phyloP scores from a whole-genome alignment of 2,797 vertebrate genomes.

The Gephyroberyx darwinii region DNA sequence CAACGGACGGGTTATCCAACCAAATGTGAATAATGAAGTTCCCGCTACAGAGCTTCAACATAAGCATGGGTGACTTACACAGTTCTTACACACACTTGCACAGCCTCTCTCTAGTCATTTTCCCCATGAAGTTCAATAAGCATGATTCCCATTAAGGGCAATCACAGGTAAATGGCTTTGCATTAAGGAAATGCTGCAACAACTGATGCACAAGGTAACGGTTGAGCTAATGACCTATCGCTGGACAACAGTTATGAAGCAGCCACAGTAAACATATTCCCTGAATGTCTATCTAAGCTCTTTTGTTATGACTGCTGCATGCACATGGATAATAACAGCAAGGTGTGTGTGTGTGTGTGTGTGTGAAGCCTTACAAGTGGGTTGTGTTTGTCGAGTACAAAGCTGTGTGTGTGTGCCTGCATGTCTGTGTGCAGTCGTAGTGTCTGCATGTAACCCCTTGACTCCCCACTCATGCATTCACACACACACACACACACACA shows the following conservation, averaged over 20 bases:
- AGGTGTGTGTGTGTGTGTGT: slow-evolving; percentile 22
- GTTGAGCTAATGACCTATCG: no score
- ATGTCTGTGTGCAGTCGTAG: slow-evolving; percentile 17
- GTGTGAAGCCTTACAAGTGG: background rate
- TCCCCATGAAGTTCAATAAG: no score
- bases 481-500: slow-evolving; percentile 44
- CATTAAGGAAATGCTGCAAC: no score
- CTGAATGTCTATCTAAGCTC: no score
- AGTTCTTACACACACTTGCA: background rate
- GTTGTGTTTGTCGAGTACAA: slow-evolving; percentile 36
- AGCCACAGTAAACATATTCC: no score
- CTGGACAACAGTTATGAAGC: no score
- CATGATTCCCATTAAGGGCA: no score
- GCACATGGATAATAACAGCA: background rate
- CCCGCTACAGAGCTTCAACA: background rate
- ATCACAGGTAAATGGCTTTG: no score
- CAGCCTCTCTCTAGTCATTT: background rate
- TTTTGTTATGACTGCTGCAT: no score
- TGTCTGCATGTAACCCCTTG: slow-evolving; percentile 28
- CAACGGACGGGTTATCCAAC: background rate
- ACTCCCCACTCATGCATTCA: slow-evolving; percentile 39
- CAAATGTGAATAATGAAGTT: background rate
- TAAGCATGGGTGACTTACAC: background rate
- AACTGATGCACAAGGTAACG: no score
- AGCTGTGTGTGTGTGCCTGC: slow-evolving; percentile 30